These are phyloP conservation scores for Mactra quadrangularis DNA, from an alignment of 1,140 invertebrate genomes.

Conservation along the genomic window DNA sequence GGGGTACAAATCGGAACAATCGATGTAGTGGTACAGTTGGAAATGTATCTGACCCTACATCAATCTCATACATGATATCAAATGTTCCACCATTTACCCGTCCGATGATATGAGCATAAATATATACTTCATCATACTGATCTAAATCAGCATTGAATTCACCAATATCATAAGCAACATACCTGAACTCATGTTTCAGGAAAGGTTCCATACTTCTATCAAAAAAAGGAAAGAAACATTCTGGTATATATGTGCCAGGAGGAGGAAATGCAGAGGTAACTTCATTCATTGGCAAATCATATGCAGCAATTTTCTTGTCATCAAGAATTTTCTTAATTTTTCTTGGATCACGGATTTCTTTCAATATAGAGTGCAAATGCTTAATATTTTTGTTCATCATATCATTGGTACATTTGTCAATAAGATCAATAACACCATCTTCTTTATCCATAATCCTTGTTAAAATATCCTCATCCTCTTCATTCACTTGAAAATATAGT, in stretches of 20 bases:
- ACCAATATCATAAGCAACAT: constrained; percentile 37
- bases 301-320: not conserved
- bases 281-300: not conserved
- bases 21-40: constrained; percentile 47
- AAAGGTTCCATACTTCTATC: constrained; percentile 34
- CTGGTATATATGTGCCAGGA: constrained; percentile 14
- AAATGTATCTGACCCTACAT: not conserved
- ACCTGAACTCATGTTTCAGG: constrained; percentile 31
- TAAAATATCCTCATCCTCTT: not conserved
- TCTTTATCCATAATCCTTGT: not conserved
- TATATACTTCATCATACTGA: constrained; percentile 5
- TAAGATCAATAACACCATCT: not conserved
- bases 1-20: constrained; percentile 22
- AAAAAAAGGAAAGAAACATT: constrained; percentile 45
- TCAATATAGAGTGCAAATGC: not conserved
- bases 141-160: not conserved
- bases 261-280: not conserved
- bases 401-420: constrained; percentile 17
- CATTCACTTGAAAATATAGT: constrained; percentile 7
- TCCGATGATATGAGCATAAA: constrained; percentile 46
- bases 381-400: not conserved
- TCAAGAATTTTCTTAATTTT: not conserved
- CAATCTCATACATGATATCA: constrained; percentile 13
- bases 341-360: not conserved
- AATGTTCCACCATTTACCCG: not conserved